phyloP scores from a whole-genome alignment of 2,888 invertebrate genomes.

The Sisyra terminalis region DNA sequence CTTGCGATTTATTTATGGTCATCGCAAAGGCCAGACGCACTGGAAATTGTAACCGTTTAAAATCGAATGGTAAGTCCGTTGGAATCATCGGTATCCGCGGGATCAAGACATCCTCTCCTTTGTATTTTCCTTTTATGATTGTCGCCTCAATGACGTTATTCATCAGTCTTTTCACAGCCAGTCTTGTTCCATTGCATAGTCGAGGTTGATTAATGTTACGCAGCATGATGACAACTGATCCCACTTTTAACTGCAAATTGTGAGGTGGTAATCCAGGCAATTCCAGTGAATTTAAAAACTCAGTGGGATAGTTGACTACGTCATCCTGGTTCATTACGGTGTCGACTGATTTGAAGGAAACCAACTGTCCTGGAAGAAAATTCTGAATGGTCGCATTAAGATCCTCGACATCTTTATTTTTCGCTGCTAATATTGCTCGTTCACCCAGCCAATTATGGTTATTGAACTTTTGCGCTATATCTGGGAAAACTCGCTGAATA shows the following conservation, averaged over 20 bases:
- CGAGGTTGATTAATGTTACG: slow-evolving; percentile 16
- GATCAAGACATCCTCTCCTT: slow-evolving; percentile 17
- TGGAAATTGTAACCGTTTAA: slow-evolving; percentile 16
- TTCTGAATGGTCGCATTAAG: slow-evolving; percentile 16
- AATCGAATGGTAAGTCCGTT: slow-evolving; percentile 13
- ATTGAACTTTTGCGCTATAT: slow-evolving; percentile 16
- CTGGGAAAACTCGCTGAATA: slow-evolving; percentile 18
- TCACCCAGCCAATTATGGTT: slow-evolving; percentile 16
- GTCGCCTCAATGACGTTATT: slow-evolving; percentile 16
- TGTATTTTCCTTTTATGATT: slow-evolving; percentile 17
- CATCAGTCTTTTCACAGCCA: slow-evolving; percentile 14
- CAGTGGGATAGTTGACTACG: slow-evolving; percentile 18
- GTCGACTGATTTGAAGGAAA: slow-evolving; percentile 18
- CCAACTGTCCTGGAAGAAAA: slow-evolving; percentile 15
- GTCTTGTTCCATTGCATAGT: slow-evolving; percentile 17
- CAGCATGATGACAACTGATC: slow-evolving; percentile 15
- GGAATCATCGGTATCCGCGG: slow-evolving; percentile 15
- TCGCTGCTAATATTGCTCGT: slow-evolving; percentile 11
- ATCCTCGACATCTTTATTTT: slow-evolving; percentile 13
- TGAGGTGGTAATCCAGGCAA: slow-evolving; percentile 14
- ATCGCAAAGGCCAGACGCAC: slow-evolving; percentile 16
- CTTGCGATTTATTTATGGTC: slow-evolving; percentile 18
- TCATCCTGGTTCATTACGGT: slow-evolving; percentile 16
- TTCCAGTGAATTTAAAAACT: slow-evolving; percentile 18
- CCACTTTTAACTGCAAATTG: slow-evolving; percentile 15